phyloP scores from a whole-genome alignment of 2,113 vertebrate genomes.

The Megalops atlanticus region DNA sequence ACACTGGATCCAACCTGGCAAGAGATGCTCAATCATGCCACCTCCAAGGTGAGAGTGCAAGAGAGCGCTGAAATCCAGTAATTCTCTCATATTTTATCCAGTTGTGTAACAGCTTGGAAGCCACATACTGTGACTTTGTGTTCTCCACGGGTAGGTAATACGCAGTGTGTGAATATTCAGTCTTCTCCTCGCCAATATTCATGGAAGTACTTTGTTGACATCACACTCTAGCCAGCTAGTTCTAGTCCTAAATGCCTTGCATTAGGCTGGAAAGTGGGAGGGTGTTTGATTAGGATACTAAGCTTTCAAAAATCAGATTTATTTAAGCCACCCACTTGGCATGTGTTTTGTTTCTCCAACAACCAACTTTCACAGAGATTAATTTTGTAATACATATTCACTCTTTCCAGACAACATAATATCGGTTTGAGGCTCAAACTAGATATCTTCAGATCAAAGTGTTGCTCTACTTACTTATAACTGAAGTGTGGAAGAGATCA shows the following conservation, averaged over 20 bases:
- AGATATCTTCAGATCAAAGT: no score
- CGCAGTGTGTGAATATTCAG: background rate
- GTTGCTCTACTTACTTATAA: background rate
- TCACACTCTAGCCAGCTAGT: background rate
- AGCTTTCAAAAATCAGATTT: background rate
- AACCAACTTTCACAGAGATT: background rate
- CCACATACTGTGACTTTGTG: background rate
- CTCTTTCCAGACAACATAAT: no score
- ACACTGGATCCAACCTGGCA: conserved; percentile 93
- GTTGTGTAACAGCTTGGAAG: background rate
- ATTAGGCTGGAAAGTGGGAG: background rate
- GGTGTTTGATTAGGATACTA: background rate
- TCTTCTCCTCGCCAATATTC: background rate
- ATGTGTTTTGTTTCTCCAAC: background rate
- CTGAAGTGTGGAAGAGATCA: background rate
- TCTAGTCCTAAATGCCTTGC: background rate
- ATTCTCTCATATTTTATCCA: background rate
- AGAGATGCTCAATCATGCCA: conserved; percentile 93
- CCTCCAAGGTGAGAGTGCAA: conserved; percentile 70
- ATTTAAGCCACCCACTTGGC: background rate
- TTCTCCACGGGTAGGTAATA: background rate
- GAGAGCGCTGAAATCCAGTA: background rate
- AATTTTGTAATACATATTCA: background rate
- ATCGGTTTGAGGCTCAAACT: no score
- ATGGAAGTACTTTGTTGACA: background rate